Base-by-base conservation (phyloP, 2,888 invertebrate genomes). In the Himalopsyche kuldschensis region DNA sequence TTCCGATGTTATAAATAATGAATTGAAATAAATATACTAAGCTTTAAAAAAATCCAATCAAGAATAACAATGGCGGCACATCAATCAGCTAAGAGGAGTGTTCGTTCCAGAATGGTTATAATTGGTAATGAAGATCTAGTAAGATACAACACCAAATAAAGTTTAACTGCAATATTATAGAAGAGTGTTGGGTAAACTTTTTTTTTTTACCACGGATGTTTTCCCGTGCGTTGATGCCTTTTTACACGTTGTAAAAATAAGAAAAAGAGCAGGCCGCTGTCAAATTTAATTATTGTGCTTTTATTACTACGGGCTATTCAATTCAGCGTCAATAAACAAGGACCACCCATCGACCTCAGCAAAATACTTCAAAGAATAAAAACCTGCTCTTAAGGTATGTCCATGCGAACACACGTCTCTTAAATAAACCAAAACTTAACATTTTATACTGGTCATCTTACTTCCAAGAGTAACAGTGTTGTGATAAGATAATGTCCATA, bases 221-320 rank as follows among this genome's bases (percentile, higher is more conserved):
- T 41, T 69, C 69, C 20, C 69, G 69, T 69, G 69, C 69, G 69
- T 69, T 27, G 27, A 30, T 27, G 69, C 69, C n/a, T 69, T 69
- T 69, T 69, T 69, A 69, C 69, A 69, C 30, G 69, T 69, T 69
- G 69, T 69, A 69, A 30, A 69, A 69, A 69, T 69, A 24, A 69
- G 69, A 69, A 69, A 69, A 69, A 69, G 69, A 69, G 11, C 69
- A 27, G 69, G 15, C 15, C 69, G 27, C 27, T 69, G 69, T 69
- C 69, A 69, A 69, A 69, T 69, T 69, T 69, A 69, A 69, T 69
- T 69, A 69, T 69, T 69, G 69, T 69, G 69, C 69, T 69, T 69
- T 69, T 69, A 69, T 69, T 69, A 69, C 69, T 30, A 27, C 69
- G 15, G 69, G 69, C 69, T 27, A 69, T 69, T 69, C 69, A 69